phyloP scores from a whole-genome alignment of 2,888 invertebrate species.

The Pterobdella sp. region DNA sequence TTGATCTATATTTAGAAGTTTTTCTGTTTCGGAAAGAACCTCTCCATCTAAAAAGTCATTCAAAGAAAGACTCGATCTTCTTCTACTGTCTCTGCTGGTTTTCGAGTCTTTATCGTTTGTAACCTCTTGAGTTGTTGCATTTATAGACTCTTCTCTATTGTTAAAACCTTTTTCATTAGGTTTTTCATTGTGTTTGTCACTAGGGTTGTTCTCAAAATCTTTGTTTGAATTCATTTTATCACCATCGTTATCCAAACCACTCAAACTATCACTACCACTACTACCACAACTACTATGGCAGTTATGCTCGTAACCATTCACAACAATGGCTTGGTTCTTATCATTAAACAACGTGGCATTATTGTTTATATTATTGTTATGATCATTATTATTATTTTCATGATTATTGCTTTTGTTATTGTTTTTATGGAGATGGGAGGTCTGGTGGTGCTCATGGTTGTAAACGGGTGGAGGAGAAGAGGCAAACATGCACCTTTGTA shows the following conservation, averaged over 20 bases:
- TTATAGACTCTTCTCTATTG: background rate
- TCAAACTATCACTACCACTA: too few species aligned
- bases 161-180: background rate
- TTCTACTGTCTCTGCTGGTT: background rate
- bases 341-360: too few species aligned
- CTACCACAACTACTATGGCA: too few species aligned
- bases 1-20: background rate
- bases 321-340: too few species aligned
- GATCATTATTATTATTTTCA: background rate
- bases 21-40: background rate
- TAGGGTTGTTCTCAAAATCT: background rate
- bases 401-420: background rate
- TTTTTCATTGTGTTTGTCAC: background rate
- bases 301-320: too few species aligned
- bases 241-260: too few species aligned
- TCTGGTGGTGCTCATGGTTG: background rate
- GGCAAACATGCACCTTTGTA: too few species aligned
- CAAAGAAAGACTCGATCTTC: slow-evolving; percentile 24
- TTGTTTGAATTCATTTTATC: background rate
- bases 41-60: slow-evolving; percentile 23
- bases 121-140: too few species aligned
- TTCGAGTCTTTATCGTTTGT: background rate
- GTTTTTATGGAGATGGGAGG: background rate
- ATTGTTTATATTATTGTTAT: background rate
- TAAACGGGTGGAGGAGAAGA: background rate